A percentile compares a stretch with the other conserved stretches of the same genome.
phyloP scores from a whole-genome alignment of 2,888 invertebrate genomes.

The Atethmia centrago region DNA sequence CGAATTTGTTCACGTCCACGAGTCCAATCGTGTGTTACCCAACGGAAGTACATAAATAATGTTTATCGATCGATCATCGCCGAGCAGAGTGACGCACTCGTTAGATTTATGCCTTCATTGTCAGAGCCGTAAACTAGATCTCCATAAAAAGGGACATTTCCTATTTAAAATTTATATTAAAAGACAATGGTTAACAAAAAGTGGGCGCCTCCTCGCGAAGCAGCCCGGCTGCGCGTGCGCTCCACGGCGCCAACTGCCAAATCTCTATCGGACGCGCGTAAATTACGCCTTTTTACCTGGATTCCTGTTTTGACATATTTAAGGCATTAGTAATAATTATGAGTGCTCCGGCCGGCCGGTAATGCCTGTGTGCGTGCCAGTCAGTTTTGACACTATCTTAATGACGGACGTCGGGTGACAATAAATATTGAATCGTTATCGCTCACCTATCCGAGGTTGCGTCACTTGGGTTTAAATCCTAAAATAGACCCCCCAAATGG shows the following conservation, averaged over 20 bases:
- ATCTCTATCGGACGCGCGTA: constrained; percentile 90
- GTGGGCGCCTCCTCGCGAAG: constrained; percentile 87
- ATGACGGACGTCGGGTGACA: constrained; percentile 89
- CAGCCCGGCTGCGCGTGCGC: constrained; percentile 75
- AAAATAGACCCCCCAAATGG: constrained; percentile 87
- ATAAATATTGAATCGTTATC: constrained; percentile 90
- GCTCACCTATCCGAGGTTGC: constrained; percentile 83
- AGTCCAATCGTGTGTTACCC: constrained; percentile 77
- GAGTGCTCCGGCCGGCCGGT: constrained; percentile 85
- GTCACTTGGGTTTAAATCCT: constrained; percentile 82
- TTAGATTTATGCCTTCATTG: constrained; percentile 90
- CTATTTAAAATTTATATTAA: constrained; percentile 90
- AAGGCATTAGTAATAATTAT: constrained; percentile 91
- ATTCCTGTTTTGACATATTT: constrained; percentile 91
- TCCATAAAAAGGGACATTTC: constrained; percentile 90
- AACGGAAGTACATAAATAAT: constrained; percentile 90
- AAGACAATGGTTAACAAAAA: constrained; percentile 91
- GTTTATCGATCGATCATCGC: constrained; percentile 90
- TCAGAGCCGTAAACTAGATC: constrained; percentile 90
- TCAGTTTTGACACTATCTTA: constrained; percentile 90
- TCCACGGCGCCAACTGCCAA: constrained; percentile 90
- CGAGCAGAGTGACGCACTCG: constrained; percentile 84
- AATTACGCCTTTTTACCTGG: constrained; percentile 91
- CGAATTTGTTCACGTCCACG: constrained; percentile 79
- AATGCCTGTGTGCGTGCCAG: constrained; percentile 84